Evolutionary conservation across 2,113 vertebrate genomes (phyloP), one percentile per base, ranked within the genome.

Genomic region (Holacanthus passer): DNA sequence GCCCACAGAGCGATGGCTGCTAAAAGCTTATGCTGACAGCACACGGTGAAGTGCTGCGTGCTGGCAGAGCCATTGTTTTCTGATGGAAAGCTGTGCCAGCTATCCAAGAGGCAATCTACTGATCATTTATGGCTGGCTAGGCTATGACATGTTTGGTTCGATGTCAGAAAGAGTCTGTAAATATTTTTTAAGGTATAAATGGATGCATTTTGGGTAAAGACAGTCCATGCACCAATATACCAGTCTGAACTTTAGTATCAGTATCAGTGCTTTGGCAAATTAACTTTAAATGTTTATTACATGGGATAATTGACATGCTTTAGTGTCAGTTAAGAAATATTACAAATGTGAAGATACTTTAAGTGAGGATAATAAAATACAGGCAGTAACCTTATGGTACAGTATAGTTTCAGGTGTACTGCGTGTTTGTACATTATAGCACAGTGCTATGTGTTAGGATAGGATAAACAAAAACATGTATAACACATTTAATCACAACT

Each of bases 21-120:
- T 70, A 63, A 79, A 79, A 74, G 76, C 64, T 52, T 63, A 35
- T 84, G 82, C 80, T 84, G 77, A 85, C 80, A 2, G 52, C 59
- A 53, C 59, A 76, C 1, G 2, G 60, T 45, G 14, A 78, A 31
- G 45, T 59, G 43, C 56, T 65, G 39, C 53, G 13, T 3, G 2
- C 59, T n/a, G 48, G n/a, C 55, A 48, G 27, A 37, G 45, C 66
- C 53, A 72, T 83, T 85, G 80, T 88, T 52, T 29, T 43, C 35
- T 65, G 37, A 66, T 64, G 20, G 1, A 37, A 48, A 73, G 45
- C 58, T 24, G 69, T 19, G 75, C 50, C 64, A 73, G 11, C 48
- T 53, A n/a, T 32, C 32, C 58, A 31, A 32, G 35, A 82, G 53
- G 13, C 22, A 68, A 29, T 76, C 53, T 64, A 47, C 37, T 0